phyloP scores from a whole-genome alignment of 2,797 vertebrate genomes.

The Lindbergichthys nudifrons region DNA sequence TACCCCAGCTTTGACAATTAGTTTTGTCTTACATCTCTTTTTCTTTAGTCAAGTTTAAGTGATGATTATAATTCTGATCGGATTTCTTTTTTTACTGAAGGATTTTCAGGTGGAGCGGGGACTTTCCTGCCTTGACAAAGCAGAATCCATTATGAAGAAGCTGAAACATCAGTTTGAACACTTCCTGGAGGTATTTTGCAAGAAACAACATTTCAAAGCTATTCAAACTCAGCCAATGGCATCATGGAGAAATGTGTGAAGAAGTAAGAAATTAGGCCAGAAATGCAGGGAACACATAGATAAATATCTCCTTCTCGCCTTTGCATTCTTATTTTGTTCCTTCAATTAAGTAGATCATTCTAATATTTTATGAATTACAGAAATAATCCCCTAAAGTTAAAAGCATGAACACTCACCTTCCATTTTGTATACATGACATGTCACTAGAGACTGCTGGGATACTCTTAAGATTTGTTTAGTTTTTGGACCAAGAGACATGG shows the following conservation, averaged over 20 bases:
- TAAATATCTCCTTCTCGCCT: background rate
- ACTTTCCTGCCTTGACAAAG: conserved; percentile 65
- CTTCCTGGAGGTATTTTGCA: conserved; percentile 66
- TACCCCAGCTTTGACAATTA: no score
- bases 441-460: background rate
- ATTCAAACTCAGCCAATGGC: background rate
- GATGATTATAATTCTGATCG: background rate
- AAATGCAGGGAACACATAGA: background rate
- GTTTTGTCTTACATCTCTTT: no score
- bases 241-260: background rate
- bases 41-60: background rate
- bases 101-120: conserved; percentile 67
- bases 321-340: background rate
- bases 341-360: background rate
- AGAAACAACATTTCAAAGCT: background rate
- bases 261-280: background rate
- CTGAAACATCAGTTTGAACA: conserved; percentile 72
- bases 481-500: background rate
- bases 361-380: background rate
- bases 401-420: background rate
- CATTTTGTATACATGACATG: background rate
- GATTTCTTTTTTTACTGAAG: conserved; percentile 55
- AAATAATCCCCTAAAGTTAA: background rate
- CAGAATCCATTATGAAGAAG: conserved; percentile 69
- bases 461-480: background rate